Base-by-base conservation (phyloP, 2,888 invertebrate species). In the Synanthedon vespiformis region DNA sequence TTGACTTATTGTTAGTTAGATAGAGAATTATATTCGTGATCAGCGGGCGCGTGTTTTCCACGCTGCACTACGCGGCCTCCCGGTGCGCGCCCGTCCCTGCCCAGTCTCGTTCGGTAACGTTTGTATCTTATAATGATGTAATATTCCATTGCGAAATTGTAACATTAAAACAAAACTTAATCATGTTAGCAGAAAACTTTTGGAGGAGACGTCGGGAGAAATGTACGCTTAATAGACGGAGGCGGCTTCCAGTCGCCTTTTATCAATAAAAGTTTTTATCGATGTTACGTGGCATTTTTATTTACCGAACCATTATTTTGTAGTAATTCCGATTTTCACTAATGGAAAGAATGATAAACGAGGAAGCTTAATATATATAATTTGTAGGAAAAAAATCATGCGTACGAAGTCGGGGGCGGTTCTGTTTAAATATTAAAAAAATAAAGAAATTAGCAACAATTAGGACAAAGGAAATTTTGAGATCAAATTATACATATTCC, bases 181-280 rank as follows among this genome's bases (percentile, higher is more conserved):
- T 80, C 71, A 75, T 76, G 61, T 62, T 81, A 84, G 82, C 77
- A 75, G 73, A 78, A 70, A 72, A 71, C 34, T 77, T 77, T 71
- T 71, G 68, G 61, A 68, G 70, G 67, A 70, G 73, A 77, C 69
- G 77, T 83, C 71, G 78, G 82, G 81, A 81, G 80, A 80, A 78
- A 77, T 73, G 78, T 87, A 87, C 86, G 86, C 87, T 86, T 86
- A 83, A 80, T 80, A 82, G 80, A 73, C 63, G 68, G 72, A 73
- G 76, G 66, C 72, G 80, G 68, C 74, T 70, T 70, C 71, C 77
- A 68, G 79, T 78, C 81, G 80, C 72, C 80, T 78, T 76, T 74
- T 71, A 80, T 81, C 82, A 85, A 86, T 85, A 84, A 85, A 85
- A 79, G 77, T 85, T 84, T 86, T 84, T 87, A 87, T 87, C 85